Conservation (phyloP, 2,888 invertebrate species). For the Rotaria magnacalcarata region DNA sequence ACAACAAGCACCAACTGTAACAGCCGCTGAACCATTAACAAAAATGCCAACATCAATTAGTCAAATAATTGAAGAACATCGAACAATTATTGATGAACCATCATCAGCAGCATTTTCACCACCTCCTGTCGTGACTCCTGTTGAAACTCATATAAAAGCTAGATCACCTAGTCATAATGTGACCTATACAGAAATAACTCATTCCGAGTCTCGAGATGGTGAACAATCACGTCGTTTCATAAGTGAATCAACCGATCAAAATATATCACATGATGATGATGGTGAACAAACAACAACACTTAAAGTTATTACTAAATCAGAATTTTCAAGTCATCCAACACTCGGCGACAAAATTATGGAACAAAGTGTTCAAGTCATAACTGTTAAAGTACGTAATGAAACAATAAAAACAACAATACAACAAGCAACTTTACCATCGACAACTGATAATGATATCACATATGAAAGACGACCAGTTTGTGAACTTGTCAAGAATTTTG, state of each 20-base stretch:
- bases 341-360: constrained; percentile 11
- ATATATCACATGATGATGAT: constrained; percentile 5
- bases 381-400: constrained; percentile 32
- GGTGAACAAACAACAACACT: constrained; percentile 32
- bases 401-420: constrained; percentile 31
- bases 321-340: constrained; percentile 16
- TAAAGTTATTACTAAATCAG: constrained; percentile 27
- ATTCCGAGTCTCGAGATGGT: neutral
- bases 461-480: constrained; percentile 34
- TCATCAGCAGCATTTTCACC: neutral
- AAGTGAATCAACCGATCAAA: constrained; percentile 3
- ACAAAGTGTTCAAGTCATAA: constrained; percentile 32
- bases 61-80: constrained; percentile 27
- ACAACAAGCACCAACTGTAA: neutral
- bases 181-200: constrained; percentile 12
- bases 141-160: neutral
- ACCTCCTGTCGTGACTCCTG: neutral
- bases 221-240: constrained; percentile 10
- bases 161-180: constrained; percentile 3
- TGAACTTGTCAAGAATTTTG: constrained; percentile 36
- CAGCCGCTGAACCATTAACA: neutral
- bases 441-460: neutral
- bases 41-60: constrained; percentile 7
- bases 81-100: neutral
- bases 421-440: neutral